Conservation (phyloP, 2,113 vertebrate genomes). For the Hypanus sabinus region DNA sequence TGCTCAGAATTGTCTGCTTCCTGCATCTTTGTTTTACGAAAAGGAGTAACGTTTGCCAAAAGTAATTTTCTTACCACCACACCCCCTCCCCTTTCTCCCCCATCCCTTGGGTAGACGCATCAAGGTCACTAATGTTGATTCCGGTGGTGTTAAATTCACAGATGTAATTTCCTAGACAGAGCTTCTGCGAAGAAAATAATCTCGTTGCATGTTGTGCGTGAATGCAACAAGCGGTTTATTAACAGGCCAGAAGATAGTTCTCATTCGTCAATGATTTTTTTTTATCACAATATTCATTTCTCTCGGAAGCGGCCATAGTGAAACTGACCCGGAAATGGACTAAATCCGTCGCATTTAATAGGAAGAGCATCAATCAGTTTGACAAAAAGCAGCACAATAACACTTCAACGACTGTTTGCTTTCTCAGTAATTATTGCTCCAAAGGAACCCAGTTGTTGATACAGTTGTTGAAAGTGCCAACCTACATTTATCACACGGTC, state of each 20-base stretch:
- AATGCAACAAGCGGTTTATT: not conserved
- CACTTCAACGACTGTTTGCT: slow-evolving; percentile 35
- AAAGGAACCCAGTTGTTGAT: slow-evolving; percentile 34
- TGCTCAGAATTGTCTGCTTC: not conserved
- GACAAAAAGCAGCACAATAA: slow-evolving; percentile 36
- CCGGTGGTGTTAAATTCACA: not conserved
- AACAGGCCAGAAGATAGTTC: not conserved
- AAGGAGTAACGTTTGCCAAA: too few species aligned
- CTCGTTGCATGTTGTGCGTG: not conserved
- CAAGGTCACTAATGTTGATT: not conserved
- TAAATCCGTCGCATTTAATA: not conserved
- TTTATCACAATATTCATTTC: not conserved
- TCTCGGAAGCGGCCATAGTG: not conserved
- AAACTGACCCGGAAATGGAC: slow-evolving; percentile 32
- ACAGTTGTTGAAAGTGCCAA: slow-evolving; percentile 35
- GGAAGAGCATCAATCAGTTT: slow-evolving; percentile 33
- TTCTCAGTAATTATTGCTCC: slow-evolving; percentile 36
- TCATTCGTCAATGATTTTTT: not conserved
- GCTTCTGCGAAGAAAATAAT: not conserved
- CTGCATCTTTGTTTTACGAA: not conserved
- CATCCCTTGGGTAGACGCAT: too few species aligned
- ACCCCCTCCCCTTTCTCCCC: too few species aligned
- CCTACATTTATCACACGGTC: slow-evolving; percentile 30
- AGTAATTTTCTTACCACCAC: too few species aligned
- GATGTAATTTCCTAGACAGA: not conserved